A percentile compares a stretch with the other conserved stretches of the same genome.
phyloP scores from a whole-genome alignment of 2,797 vertebrate genomes.

The Melanotaenia trifasciata region DNA sequence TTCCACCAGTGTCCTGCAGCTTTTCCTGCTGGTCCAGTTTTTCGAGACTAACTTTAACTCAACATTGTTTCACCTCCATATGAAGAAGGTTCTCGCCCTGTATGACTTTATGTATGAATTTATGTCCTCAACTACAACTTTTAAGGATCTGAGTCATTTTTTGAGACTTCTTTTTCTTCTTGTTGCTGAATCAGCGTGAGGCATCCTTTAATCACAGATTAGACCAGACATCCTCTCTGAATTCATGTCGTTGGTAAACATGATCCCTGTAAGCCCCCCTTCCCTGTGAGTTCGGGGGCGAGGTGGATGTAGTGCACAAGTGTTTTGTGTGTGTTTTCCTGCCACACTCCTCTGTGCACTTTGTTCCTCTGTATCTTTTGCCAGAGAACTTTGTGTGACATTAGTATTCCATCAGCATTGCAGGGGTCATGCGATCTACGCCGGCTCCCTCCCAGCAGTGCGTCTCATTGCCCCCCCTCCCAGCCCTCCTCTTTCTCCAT shows the following conservation, averaged over 20 bases:
- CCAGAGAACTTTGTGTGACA: constrained; percentile 59
- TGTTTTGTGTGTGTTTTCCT: constrained; percentile 8
- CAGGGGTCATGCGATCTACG: constrained; percentile 67
- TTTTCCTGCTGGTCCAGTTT: too few relatives aligned
- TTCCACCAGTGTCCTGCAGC: too few relatives aligned
- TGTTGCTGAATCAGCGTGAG: too few relatives aligned
- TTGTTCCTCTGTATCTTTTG: constrained; percentile 58
- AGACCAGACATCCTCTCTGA: too few relatives aligned
- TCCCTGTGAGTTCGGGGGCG: constrained; percentile 12
- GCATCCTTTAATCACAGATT: too few relatives aligned
- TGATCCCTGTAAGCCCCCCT: neutral
- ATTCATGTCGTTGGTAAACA: constrained; percentile 39
- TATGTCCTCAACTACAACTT: too few relatives aligned
- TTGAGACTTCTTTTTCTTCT: too few relatives aligned
- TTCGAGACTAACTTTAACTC: too few relatives aligned
- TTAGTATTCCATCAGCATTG: constrained; percentile 71
- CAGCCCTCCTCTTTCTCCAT: constrained; percentile 50
- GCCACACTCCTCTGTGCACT: constrained; percentile 46
- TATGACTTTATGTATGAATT: too few relatives aligned
- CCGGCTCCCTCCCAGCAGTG: constrained; percentile 66
- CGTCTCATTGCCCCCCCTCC: constrained; percentile 22
- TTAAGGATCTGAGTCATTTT: too few relatives aligned
- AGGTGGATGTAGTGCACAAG: neutral
- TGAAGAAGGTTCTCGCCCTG: too few relatives aligned
- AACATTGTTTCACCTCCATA: too few relatives aligned